A percentile compares a stretch with the other conserved stretches of the same genome.
Evolutionary conservation across 2,888 invertebrate species (phyloP).

Genomic region (Ethmia dodecea): DNA sequence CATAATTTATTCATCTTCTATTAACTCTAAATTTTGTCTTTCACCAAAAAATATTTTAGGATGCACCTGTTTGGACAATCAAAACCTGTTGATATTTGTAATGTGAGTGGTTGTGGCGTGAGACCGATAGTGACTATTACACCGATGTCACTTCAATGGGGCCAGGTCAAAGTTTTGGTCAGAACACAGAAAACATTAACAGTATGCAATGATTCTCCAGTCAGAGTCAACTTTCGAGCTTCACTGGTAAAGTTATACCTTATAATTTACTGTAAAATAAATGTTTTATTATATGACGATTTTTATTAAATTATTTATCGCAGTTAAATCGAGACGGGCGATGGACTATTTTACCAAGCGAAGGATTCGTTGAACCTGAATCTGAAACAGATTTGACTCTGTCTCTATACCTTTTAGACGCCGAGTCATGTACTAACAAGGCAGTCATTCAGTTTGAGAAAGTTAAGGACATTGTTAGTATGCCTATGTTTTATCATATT

Average conservation of each 20-base stretch:
- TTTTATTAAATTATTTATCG: no score
- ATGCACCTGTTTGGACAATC: constrained; percentile 60
- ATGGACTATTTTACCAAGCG: constrained; percentile 53
- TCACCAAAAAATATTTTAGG: constrained; percentile 47
- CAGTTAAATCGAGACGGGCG: constrained; percentile 57
- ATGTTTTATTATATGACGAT: background rate
- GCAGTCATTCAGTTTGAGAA: constrained; percentile 59
- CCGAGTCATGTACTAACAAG: constrained; percentile 58
- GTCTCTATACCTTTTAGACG: constrained; percentile 53
- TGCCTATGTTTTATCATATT: no score
- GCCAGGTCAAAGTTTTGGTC: constrained; percentile 76
- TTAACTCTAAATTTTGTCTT: no score
- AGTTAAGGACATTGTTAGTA: constrained; percentile 67
- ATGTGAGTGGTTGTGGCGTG: constrained; percentile 74
- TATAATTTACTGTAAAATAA: background rate
- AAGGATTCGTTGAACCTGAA: constrained; percentile 55
- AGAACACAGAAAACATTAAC: constrained; percentile 66
- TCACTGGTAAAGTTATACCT: constrained; percentile 2
- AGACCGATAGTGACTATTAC: constrained; percentile 82
- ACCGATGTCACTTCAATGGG: constrained; percentile 80
- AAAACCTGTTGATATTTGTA: constrained; percentile 60
- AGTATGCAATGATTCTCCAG: constrained; percentile 83
- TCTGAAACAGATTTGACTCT: constrained; percentile 49
- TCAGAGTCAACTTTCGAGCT: constrained; percentile 76
- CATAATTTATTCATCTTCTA: no score